Evolutionary conservation across 2,888 invertebrate genomes (phyloP), one percentile per base, ranked within the genome.

Genomic region (Clitarchus hookeri): DNA sequence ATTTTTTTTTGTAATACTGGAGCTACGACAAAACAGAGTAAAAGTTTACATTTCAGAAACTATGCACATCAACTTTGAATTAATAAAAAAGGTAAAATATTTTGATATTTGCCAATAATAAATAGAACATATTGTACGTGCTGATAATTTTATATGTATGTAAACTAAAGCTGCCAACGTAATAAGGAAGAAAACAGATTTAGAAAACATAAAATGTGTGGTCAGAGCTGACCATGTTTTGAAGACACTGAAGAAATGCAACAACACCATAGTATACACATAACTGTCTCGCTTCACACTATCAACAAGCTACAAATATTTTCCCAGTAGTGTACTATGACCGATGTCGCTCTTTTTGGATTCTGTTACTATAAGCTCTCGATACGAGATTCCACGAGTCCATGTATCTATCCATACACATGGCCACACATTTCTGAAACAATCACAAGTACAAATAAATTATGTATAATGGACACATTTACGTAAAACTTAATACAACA

Each of bases 371-470:
- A 91, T 98, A 98, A 0, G 98, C 95, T 91, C 96, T 95, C 19
- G 98, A 97, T 19, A 99, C 97, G 86, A 98, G 92, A 92, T 98
- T 97, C 96, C 97, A 98, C 6, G 98, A 95, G 90, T 99, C 99
- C 97, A 98, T 97, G 93, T 97, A 99, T 90, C 99, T 94, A 92
- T 99, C 99, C 98, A 98, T 98, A 91, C 99, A 99, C 97, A 98
- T 98, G 0, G 98, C 97, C 89, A 99, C 94, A 91, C 98, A 99
- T 95, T 98, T 98, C 95, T 98, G 95, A 84, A 93, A 93, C 36
- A 84, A 83, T 23, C 65, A 65, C 65, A 65, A 65, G 48, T 48
- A 48, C 48, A 48, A 16, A 48, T 16, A 48, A 36, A 48, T 48
- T 48, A 53, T 53, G 16, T 16, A n/a, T 11, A 19, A 23, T 65